phyloP scores from a whole-genome alignment of 37 sponge, comb jelly and placozoan species.

The Mnemiopsis leidyi region DNA sequence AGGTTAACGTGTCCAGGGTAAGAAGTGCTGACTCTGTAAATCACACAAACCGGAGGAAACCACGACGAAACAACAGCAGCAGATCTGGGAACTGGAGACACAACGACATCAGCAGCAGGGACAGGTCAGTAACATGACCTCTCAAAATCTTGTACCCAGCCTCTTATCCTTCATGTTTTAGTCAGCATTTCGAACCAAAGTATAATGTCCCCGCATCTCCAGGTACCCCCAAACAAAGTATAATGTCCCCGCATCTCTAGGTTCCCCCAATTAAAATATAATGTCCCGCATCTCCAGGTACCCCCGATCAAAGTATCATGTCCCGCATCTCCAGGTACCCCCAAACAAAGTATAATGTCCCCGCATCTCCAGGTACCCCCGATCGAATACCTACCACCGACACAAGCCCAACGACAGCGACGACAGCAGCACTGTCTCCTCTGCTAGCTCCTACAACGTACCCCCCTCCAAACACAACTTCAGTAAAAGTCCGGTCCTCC shows the following conservation, averaged over 20 bases:
- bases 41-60: not conserved
- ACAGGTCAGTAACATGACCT: no score
- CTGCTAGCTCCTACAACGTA: conserved; percentile 26
- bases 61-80: not conserved
- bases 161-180: no score
- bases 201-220: not conserved
- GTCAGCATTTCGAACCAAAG: not conserved
- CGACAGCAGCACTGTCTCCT: conserved; percentile 41
- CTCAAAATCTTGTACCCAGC: no score
- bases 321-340: not conserved
- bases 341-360: not conserved
- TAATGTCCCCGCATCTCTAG: no score
- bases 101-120: not conserved
- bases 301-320: not conserved
- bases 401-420: conserved; percentile 53
- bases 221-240: not conserved
- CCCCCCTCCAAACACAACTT: not conserved
- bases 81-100: not conserved
- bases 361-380: not conserved
- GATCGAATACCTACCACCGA: not conserved
- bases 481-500: not conserved
- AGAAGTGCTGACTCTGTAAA: not conserved
- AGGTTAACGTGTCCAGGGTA: conserved; percentile 42
- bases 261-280: no score
- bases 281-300: no score